Conservation (phyloP, 2,888 invertebrate species). For the Strigamia transsilvanica region DNA sequence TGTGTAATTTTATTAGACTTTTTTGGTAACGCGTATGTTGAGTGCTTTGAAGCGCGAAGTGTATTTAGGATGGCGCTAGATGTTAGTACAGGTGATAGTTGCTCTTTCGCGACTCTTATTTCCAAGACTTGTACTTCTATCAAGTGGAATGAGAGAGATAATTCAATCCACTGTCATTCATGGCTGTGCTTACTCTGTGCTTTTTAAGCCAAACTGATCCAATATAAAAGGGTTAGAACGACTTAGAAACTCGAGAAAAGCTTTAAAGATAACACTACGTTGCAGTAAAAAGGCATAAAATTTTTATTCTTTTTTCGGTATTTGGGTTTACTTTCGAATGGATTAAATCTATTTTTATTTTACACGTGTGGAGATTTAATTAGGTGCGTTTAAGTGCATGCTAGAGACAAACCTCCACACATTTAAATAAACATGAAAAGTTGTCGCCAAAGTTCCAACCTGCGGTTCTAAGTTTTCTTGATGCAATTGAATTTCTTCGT, state of each 20-base stretch:
- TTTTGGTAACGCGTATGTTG: not conserved
- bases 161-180: conserved; percentile 30
- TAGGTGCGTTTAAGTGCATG: not conserved
- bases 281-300: not conserved
- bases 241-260: not conserved
- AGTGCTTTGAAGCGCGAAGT: not conserved
- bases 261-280: conserved; percentile 31
- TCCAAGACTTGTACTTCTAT: conserved; percentile 4
- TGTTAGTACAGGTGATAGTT: conserved; percentile 33
- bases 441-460: not conserved
- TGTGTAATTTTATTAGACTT: conserved; percentile 26
- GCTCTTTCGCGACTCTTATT: conserved; percentile 7
- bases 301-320: not conserved
- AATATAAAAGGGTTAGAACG: conserved; percentile 45
- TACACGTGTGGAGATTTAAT: not conserved
- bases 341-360: not conserved
- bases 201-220: conserved; percentile 5
- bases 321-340: not conserved
- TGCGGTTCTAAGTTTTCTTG: conserved; percentile 40
- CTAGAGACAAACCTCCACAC: not conserved
- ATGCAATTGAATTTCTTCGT: conserved; percentile 27
- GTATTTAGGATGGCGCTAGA: conserved; percentile 25
- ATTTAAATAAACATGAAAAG: conserved; percentile 28
- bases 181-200: conserved; percentile 18
- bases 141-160: conserved; percentile 29